phyloP scores from a whole-genome alignment of 2,113 vertebrate genomes.

The Promerops cafer region DNA sequence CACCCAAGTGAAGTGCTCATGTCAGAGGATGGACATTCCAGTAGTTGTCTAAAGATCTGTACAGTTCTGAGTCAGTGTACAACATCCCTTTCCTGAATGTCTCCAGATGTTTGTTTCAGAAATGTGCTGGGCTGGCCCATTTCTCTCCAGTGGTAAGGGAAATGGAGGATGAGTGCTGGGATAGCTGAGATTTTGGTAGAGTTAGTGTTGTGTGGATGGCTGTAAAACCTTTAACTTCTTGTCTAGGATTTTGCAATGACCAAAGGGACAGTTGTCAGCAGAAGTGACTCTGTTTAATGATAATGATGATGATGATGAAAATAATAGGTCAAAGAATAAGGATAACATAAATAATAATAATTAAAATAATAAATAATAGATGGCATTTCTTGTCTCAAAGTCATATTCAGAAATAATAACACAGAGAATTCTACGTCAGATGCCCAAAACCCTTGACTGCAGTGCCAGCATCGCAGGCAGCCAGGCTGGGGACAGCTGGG shows the following conservation, averaged over 20 bases:
- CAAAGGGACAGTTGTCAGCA: not conserved
- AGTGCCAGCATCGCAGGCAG: not conserved
- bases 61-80: not conserved
- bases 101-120: not conserved
- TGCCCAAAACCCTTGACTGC: not conserved
- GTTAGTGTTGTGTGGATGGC: no score
- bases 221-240: not conserved
- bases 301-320: not conserved
- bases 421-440: not conserved
- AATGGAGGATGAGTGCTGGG: not conserved
- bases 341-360: not conserved
- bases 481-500: not conserved
- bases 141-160: not conserved
- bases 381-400: not conserved
- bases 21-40: not conserved
- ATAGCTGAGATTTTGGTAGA: not conserved
- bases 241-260: not conserved
- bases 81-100: not conserved
- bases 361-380: not conserved
- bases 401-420: not conserved
- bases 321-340: not conserved
- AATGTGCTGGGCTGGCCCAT: not conserved
- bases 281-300: not conserved
- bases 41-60: not conserved
- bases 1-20: rapidly evolving